Conservation (phyloP, 1,140 invertebrate genomes). For the Pararge aegeria region DNA sequence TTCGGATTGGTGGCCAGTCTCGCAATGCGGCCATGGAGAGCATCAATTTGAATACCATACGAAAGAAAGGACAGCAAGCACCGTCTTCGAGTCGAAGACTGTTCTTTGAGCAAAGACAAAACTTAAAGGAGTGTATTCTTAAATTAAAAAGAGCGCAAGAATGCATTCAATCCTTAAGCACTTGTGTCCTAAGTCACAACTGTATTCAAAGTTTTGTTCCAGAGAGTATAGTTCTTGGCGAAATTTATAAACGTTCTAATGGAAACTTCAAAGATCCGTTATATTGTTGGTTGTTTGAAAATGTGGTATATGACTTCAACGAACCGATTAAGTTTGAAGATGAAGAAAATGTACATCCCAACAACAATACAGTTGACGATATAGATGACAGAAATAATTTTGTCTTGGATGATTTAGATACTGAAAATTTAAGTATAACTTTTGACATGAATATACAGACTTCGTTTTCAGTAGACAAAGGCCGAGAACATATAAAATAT, state of each 20-base stretch:
- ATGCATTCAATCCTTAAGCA: conserved; percentile 35
- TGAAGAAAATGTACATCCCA: conserved; percentile 13
- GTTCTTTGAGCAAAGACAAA: conserved; percentile 26
- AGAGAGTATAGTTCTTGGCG: conserved; percentile 17
- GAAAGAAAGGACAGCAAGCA: conserved; percentile 22
- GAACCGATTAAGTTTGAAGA: conserved; percentile 21
- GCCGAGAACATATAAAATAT: conserved; percentile 5
- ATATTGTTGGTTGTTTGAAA: conserved; percentile 52
- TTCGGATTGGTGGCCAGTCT: conserved; percentile 87
- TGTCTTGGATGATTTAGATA: conserved; percentile 38
- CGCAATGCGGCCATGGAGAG: conserved; percentile 80
- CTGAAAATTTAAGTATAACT: conserved; percentile 12
- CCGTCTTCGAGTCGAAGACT: background rate
- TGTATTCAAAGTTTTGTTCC: conserved; percentile 28
- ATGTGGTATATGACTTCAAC: conserved; percentile 29
- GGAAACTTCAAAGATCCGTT: conserved; percentile 34
- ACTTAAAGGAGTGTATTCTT: conserved; percentile 22
- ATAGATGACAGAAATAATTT: conserved; percentile 29
- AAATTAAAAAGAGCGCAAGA: conserved; percentile 34
- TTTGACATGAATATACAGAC: conserved; percentile 9
- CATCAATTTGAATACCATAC: conserved; percentile 72
- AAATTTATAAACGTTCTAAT: conserved; percentile 25
- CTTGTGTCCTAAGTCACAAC: conserved; percentile 36
- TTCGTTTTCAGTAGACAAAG: conserved; percentile 34
- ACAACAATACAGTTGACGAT: conserved; percentile 22